Conservation (phyloP, 2,888 invertebrate species). For the Carabus problematicus region DNA sequence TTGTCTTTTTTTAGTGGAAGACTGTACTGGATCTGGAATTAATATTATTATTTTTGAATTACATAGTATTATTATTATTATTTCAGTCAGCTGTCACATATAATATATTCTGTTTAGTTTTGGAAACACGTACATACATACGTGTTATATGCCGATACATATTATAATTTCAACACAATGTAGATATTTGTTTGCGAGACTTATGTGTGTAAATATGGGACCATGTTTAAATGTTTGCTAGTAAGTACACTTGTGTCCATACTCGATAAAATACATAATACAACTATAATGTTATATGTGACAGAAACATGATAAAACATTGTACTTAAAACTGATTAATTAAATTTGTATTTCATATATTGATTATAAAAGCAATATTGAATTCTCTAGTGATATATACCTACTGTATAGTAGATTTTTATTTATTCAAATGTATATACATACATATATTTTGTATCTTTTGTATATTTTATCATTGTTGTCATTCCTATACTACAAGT, state of each 20-base stretch:
- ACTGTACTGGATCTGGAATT: not conserved
- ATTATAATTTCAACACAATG: not conserved
- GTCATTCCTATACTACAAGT: conserved; percentile 16
- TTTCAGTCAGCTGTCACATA: conserved; percentile 27
- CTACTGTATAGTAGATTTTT: conserved; percentile 31
- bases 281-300: conserved; percentile 25
- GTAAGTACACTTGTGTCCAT: not conserved
- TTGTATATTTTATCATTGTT: conserved; percentile 39
- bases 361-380: conserved; percentile 35
- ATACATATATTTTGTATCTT: conserved; percentile 29
- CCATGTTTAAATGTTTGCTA: conserved; percentile 17
- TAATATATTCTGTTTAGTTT: conserved; percentile 6
- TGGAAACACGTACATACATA: too few relatives aligned
- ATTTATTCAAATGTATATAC: conserved; percentile 42
- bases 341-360: conserved; percentile 28
- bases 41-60: not conserved
- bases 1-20: conserved; percentile 8
- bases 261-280: not conserved
- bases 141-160: not conserved
- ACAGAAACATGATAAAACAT: conserved; percentile 12
- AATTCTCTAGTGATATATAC: conserved; percentile 33
- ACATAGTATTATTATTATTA: not conserved
- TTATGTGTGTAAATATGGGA: conserved; percentile 26
- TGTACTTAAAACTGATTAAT: conserved; percentile 16
- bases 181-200: not conserved